These are phyloP conservation scores for Potorous gilbertii DNA, from an alignment of 2,797 vertebrate species.

Conservation along the genomic window DNA sequence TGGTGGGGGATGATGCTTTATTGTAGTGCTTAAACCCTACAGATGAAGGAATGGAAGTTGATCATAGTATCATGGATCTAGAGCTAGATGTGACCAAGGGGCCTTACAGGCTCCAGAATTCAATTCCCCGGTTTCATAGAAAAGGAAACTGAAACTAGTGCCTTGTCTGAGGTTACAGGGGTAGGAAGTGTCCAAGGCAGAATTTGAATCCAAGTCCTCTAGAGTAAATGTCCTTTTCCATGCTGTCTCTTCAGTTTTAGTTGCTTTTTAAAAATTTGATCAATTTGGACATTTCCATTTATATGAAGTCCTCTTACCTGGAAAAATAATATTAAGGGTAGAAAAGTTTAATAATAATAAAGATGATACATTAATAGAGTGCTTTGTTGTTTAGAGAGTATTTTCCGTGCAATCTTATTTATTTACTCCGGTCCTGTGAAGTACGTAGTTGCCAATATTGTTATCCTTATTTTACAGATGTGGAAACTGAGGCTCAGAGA, in stretches of 20 bases:
- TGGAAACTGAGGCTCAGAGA: neutral
- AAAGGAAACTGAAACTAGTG: neutral
- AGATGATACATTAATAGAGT: neutral
- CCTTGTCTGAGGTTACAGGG: neutral
- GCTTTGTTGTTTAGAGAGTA: neutral
- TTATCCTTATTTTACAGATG: neutral
- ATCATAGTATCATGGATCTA: neutral
- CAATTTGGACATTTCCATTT: conserved; percentile 60
- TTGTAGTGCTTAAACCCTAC: conserved; percentile 73
- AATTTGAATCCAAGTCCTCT: neutral
- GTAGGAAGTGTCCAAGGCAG: neutral
- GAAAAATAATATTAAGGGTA: neutral
- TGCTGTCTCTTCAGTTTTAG: neutral
- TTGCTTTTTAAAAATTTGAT: neutral
- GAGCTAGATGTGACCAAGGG: neutral
- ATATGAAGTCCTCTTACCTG: conserved; percentile 47
- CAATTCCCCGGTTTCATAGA: neutral
- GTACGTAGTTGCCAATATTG: neutral
- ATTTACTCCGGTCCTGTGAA: neutral
- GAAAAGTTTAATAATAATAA: neutral
- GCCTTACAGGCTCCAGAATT: neutral
- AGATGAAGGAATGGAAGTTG: conserved; percentile 73
- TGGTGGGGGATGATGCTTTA: conserved; percentile 64
- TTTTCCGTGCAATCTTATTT: neutral
- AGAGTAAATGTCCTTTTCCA: neutral